Conservation (phyloP, 2,797 vertebrate species). For the Pipistrellus pipistrellus region DNA sequence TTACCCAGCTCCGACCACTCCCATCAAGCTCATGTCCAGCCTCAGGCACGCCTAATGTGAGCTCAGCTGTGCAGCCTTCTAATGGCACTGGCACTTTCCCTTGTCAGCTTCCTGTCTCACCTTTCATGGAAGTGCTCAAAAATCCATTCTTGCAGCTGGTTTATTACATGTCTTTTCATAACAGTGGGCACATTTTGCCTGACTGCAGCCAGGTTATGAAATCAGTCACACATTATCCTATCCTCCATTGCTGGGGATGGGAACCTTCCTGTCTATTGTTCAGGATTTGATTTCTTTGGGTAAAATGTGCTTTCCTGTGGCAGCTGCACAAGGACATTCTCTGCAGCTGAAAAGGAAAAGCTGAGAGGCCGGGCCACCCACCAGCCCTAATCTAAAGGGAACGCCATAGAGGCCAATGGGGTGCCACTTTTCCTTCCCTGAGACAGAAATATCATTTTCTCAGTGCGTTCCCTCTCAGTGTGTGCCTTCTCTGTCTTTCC, state of each 20-base stretch:
- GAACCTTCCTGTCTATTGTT: not conserved
- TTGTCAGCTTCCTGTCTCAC: not conserved
- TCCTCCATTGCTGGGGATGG: not conserved
- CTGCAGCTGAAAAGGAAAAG: not conserved
- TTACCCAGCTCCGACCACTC: not conserved
- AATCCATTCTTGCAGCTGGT: not conserved
- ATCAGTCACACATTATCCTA: not conserved
- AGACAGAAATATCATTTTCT: not conserved
- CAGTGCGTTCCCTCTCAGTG: not conserved
- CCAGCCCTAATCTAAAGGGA: not conserved
- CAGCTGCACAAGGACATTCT: not conserved
- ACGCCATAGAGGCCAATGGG: accelerated
- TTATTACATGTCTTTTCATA: slow-evolving; percentile 24
- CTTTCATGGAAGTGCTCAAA: not conserved
- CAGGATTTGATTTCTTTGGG: slow-evolving; percentile 35
- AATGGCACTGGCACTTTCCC: not conserved
- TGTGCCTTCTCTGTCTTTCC: not conserved
- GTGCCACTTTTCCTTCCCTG: not conserved
- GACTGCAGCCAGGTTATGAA: not conserved
- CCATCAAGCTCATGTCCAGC: not conserved
- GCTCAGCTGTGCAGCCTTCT: not conserved
- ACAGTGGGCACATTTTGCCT: not conserved
- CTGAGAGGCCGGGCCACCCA: not conserved
- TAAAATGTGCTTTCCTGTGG: not conserved
- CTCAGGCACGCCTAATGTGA: not conserved